These are phyloP conservation scores for Pica pica DNA, from an alignment of 2,113 vertebrate species.

Conservation along the genomic window DNA sequence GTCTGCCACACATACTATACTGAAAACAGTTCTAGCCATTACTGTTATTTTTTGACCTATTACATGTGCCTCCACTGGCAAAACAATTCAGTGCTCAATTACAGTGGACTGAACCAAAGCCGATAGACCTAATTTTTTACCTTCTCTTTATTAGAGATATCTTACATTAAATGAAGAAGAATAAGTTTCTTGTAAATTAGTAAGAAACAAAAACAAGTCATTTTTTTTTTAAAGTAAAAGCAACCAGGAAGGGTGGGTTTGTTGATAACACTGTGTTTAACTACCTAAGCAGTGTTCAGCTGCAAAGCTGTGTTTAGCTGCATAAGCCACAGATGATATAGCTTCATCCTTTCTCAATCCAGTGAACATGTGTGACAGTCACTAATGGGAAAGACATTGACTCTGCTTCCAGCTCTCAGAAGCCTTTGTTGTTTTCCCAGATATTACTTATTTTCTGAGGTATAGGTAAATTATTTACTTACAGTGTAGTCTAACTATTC, in stretches of 20 bases:
- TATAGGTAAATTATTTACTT: neutral
- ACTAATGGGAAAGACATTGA: neutral
- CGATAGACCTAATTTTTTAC: neutral
- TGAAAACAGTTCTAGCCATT: neutral
- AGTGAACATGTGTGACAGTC: neutral
- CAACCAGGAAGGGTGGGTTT: neutral
- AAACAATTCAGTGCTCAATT: neutral
- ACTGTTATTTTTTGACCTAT: neutral
- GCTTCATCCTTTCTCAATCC: neutral
- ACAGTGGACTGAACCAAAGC: neutral
- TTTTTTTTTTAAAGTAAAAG: neutral
- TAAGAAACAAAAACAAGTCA: neutral
- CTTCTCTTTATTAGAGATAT: neutral
- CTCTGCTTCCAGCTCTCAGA: neutral
- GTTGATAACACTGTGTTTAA: neutral
- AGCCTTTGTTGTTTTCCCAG: neutral
- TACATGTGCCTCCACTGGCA: neutral
- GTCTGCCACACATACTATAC: neutral
- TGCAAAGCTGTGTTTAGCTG: neutral
- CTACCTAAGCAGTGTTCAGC: neutral
- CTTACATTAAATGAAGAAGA: neutral
- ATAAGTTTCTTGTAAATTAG: neutral
- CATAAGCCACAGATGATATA: neutral
- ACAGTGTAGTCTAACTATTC: fast-evolving
- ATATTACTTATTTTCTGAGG: neutral